Percentiles rank a stretch among this genome's conserved stretches.
phyloP scores from a whole-genome alignment of 2,113 vertebrate species.

The Anser brachyrhynchus region DNA sequence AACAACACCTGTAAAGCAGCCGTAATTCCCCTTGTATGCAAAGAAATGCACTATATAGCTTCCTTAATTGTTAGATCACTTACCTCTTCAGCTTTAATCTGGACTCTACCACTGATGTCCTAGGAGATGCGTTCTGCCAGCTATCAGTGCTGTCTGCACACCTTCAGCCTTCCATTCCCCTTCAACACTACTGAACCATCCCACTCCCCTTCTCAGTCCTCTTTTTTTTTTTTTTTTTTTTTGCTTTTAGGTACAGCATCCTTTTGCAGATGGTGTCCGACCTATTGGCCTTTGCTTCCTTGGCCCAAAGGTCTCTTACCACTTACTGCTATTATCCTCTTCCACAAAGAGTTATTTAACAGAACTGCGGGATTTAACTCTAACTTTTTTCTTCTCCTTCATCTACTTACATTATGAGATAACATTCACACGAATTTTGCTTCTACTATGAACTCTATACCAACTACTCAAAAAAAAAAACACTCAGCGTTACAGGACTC shows the following conservation, averaged over 20 bases:
- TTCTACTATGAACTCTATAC: not conserved
- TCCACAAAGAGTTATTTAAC: not conserved
- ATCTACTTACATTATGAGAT: not conserved
- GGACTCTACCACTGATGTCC: not conserved
- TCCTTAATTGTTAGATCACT: not conserved
- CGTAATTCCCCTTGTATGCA: not conserved
- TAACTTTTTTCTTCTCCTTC: not conserved
- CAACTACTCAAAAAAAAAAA: not conserved
- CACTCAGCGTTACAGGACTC: not conserved
- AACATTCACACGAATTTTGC: too few species aligned
- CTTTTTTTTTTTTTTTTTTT: not conserved
- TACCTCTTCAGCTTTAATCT: not conserved
- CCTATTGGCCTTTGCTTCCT: not conserved
- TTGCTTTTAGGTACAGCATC: not conserved
- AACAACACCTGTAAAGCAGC: not conserved
- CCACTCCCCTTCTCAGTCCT: not conserved
- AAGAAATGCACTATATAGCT: not conserved
- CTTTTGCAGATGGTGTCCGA: not conserved
- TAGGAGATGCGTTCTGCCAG: not conserved
- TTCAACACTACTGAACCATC: not conserved
- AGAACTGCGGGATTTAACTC: not conserved
- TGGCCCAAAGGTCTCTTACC: not conserved
- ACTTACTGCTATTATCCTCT: not conserved
- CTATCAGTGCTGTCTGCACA: not conserved
- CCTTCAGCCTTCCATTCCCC: not conserved